phyloP scores from a whole-genome alignment of 2,113 vertebrate genomes.

The Python bivittatus region DNA sequence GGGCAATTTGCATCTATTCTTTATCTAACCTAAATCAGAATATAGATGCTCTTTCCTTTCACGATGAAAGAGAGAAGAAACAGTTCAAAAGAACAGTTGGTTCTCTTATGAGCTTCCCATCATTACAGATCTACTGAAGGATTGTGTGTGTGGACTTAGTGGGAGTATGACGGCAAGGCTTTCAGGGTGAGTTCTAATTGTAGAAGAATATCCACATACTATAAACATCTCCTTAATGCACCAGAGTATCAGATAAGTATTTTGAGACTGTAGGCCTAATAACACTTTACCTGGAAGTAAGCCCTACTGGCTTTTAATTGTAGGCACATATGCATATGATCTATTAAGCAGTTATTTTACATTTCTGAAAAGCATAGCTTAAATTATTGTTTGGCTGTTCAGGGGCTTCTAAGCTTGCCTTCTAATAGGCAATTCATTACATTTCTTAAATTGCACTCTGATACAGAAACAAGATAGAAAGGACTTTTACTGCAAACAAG shows the following conservation, averaged over 20 bases:
- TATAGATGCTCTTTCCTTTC: background rate
- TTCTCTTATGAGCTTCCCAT: background rate
- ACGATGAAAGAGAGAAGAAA: background rate
- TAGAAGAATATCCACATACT: background rate
- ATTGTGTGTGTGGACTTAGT: background rate
- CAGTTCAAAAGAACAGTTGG: background rate
- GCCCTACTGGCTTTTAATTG: background rate
- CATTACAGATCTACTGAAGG: background rate
- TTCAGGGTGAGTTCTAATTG: background rate
- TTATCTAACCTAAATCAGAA: background rate
- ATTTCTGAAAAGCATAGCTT: background rate
- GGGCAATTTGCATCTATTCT: background rate
- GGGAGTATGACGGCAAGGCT: background rate
- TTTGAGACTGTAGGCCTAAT: background rate
- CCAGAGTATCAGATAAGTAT: background rate
- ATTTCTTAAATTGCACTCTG: background rate
- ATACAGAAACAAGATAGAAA: background rate
- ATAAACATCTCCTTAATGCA: background rate
- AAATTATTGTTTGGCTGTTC: background rate
- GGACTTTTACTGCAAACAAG: background rate
- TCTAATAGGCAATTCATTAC: background rate
- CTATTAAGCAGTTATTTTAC: background rate
- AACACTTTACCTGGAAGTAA: background rate
- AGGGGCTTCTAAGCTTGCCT: background rate
- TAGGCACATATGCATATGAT: background rate